Conservation (phyloP, 2,113 vertebrate genomes). For the Melanotaenia duboulayi region DNA sequence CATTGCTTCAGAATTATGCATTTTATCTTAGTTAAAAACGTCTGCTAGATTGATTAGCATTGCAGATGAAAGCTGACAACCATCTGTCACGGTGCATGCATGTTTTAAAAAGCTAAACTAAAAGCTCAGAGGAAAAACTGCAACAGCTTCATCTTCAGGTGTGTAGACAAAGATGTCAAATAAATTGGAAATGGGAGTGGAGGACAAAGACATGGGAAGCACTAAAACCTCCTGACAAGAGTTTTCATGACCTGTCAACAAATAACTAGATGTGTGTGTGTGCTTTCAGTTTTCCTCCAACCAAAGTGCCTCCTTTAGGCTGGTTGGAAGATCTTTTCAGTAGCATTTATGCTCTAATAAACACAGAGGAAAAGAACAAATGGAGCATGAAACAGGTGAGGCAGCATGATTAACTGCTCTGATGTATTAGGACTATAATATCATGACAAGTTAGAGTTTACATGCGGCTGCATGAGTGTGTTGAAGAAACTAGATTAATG, state of each 20-base stretch:
- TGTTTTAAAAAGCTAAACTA: slow-evolving; percentile 17
- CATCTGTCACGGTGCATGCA: slow-evolving; percentile 19
- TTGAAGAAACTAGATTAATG: not conserved
- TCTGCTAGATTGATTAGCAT: slow-evolving; percentile 4
- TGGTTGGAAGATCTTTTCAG: slow-evolving; percentile 18
- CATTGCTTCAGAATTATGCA: not conserved
- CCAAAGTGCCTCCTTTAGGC: slow-evolving; percentile 6
- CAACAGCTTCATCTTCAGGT: slow-evolving; percentile 30
- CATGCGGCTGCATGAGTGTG: not conserved
- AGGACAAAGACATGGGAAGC: slow-evolving; percentile 52
- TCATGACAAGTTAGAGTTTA: not conserved
- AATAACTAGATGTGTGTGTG: slow-evolving; percentile 12
- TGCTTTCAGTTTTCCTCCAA: slow-evolving; percentile 17
- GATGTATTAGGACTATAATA: not conserved
- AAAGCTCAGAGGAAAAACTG: slow-evolving; percentile 37
- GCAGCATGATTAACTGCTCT: not conserved
- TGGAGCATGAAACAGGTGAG: slow-evolving; percentile 7
- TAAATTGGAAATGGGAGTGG: slow-evolving; percentile 41
- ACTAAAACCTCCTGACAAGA: slow-evolving; percentile 28
- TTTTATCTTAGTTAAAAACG: not conserved
- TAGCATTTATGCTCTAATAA: slow-evolving; percentile 24
- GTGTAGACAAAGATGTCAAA: slow-evolving; percentile 46
- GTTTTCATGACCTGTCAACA: slow-evolving; percentile 48
- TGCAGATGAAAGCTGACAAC: slow-evolving; percentile 5
- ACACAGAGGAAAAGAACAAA: slow-evolving; percentile 9